These are phyloP conservation scores for Calameuta pallipes DNA, from an alignment of 2,888 invertebrate species.

Conservation along the genomic window DNA sequence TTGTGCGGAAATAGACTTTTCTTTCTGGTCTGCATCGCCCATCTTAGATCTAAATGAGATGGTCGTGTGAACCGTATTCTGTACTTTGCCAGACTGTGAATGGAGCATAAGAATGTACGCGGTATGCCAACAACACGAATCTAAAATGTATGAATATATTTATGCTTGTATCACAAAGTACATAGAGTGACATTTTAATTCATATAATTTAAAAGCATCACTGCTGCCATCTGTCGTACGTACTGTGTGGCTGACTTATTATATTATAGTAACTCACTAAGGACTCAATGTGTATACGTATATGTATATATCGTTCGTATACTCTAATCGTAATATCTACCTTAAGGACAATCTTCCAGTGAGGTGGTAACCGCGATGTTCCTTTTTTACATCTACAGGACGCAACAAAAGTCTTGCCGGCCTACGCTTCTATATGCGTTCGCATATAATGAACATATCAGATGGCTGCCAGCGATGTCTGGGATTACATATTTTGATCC, in stretches of 20 bases:
- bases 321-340: background rate
- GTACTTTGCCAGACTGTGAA: background rate
- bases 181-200: background rate
- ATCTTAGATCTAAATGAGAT: background rate
- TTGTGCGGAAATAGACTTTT: conserved; percentile 11
- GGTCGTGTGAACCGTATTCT: background rate
- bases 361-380: background rate
- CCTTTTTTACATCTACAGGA: background rate
- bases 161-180: background rate
- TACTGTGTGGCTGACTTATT: background rate
- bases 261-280: background rate
- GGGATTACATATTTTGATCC: conserved; percentile 27
- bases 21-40: background rate
- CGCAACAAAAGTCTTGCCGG: background rate
- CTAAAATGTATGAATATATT: background rate
- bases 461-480: conserved; percentile 22
- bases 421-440: conserved; percentile 8
- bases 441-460: conserved; percentile 22
- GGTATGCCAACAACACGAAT: background rate
- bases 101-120: background rate
- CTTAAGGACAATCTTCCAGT: background rate
- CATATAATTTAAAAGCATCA: background rate
- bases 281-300: background rate
- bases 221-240: background rate
- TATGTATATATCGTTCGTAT: background rate